Evolutionary conservation across 2,113 vertebrate species (phyloP).

Genomic region (Psilopogon haemacephalus): DNA sequence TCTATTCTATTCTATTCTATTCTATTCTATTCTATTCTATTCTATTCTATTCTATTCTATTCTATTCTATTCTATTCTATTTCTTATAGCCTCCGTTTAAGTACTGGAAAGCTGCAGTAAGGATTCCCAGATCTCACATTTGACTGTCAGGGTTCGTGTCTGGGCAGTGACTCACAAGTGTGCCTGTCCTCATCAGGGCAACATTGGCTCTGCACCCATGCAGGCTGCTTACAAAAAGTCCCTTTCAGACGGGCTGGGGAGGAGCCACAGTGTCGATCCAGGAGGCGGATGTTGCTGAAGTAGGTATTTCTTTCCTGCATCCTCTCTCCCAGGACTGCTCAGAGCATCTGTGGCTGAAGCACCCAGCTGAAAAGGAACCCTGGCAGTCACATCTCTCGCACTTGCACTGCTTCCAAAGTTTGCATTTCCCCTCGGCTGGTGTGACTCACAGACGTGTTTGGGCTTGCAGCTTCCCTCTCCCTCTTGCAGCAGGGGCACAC

Average conservation of each 20-base stretch:
- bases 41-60: too few species aligned
- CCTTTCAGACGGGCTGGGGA: not conserved
- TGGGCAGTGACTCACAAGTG: rapidly evolving
- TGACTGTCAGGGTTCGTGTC: not conserved
- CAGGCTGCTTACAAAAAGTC: not conserved
- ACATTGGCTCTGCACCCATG: not conserved
- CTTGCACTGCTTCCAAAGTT: not conserved
- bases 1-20: too few species aligned
- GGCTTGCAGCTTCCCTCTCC: conserved; percentile 39
- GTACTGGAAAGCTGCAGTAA: too few species aligned
- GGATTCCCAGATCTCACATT: not conserved
- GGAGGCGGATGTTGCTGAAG: not conserved
- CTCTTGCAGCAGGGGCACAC: not conserved
- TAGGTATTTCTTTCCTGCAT: not conserved
- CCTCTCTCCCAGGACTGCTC: not conserved
- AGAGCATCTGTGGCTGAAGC: rapidly evolving
- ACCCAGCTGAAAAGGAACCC: not conserved
- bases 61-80: too few species aligned
- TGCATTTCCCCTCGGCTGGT: conserved; percentile 14
- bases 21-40: too few species aligned
- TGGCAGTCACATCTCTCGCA: rapidly evolving
- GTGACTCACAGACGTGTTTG: not conserved
- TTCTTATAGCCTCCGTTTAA: too few species aligned
- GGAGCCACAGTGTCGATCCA: rapidly evolving
- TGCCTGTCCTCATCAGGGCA: rapidly evolving